These are phyloP conservation scores for Aspidapion aeneum DNA, from an alignment of 2,888 invertebrate species.

Conservation along the genomic window DNA sequence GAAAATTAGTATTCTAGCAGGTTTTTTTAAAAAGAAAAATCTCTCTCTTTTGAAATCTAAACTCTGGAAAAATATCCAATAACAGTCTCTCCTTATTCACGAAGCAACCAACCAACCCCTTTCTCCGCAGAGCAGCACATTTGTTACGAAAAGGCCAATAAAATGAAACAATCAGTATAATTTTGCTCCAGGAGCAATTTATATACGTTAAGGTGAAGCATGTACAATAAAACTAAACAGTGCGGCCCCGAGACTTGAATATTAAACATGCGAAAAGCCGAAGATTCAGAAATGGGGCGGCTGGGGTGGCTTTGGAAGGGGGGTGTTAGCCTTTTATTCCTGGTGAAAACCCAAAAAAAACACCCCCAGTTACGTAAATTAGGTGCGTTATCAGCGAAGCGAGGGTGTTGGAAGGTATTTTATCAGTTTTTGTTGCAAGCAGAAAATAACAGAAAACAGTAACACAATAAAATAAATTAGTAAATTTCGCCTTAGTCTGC, in stretches of 20 bases:
- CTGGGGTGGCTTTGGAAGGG: background rate
- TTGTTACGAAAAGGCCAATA: conserved; percentile 24
- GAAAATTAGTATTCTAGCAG: no score
- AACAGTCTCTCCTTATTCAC: background rate
- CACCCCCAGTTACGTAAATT: background rate
- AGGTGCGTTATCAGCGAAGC: background rate
- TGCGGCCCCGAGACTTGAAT: conserved; percentile 25
- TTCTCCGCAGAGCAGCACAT: conserved; percentile 14
- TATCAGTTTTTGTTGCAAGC: no score
- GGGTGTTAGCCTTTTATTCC: background rate
- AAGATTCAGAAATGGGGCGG: conserved; percentile 18
- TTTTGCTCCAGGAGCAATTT: conserved; percentile 25
- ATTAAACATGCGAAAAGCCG: conserved; percentile 22
- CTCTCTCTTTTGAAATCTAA: no score
- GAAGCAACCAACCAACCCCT: background rate
- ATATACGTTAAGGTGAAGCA: conserved; percentile 28
- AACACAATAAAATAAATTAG: no score
- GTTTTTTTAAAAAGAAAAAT: no score
- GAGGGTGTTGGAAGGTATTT: no score
- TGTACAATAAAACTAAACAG: conserved; percentile 27
- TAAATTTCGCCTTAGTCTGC: no score
- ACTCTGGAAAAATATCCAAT: background rate
- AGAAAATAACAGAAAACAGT: no score
- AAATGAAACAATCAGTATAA: conserved; percentile 28
- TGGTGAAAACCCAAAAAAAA: background rate